phyloP scores from a whole-genome alignment of 2,113 vertebrate genomes.

The Uropsilus gracilis region DNA sequence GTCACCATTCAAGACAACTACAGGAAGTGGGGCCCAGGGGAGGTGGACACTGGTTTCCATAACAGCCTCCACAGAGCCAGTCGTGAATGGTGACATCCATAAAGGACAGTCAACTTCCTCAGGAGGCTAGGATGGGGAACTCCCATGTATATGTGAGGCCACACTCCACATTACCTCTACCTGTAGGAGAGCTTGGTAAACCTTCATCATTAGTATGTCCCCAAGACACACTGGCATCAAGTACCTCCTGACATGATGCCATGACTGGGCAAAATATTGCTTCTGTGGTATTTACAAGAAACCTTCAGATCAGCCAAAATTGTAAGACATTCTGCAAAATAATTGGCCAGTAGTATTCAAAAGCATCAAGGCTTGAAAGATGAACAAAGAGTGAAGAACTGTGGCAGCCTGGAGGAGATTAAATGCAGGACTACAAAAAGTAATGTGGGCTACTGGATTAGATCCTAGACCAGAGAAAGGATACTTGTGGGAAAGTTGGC shows the following conservation, averaged over 20 bases:
- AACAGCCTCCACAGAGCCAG: background rate
- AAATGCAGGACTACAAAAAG: background rate
- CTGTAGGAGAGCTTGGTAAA: background rate
- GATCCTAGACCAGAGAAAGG: background rate
- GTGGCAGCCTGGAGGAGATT: background rate
- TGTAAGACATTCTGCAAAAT: background rate
- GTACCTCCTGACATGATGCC: accelerated
- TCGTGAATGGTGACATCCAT: background rate
- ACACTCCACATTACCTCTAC: background rate
- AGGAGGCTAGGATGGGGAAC: background rate
- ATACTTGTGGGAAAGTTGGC: background rate
- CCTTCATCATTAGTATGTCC: background rate
- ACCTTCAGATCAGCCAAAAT: background rate
- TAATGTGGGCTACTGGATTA: background rate
- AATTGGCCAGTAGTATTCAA: background rate
- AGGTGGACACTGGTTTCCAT: background rate
- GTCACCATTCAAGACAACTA: background rate
- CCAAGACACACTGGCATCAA: background rate
- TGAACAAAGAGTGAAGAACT: background rate
- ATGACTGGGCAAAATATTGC: background rate
- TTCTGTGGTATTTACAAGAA: background rate
- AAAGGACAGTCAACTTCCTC: background rate
- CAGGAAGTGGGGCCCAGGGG: background rate
- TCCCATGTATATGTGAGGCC: background rate
- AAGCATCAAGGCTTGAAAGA: background rate